A percentile compares a stretch with the other conserved stretches of the same genome.
phyloP scores from a whole-genome alignment of 1,140 invertebrate species.

The Thaumatotibia leucotreta region DNA sequence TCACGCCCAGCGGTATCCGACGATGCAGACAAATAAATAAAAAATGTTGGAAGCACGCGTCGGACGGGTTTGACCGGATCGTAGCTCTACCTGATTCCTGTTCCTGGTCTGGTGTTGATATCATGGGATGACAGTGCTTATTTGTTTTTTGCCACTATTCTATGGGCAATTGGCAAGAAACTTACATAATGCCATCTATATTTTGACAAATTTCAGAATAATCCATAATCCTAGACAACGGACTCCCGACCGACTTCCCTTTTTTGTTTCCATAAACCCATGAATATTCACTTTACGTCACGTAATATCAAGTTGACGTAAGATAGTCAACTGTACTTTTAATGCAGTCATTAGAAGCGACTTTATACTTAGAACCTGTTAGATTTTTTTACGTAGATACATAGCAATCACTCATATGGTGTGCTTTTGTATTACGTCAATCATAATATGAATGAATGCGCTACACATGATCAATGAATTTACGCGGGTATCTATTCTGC shows the following conservation, averaged over 20 bases:
- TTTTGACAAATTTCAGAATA: too few relatives aligned
- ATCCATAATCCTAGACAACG: too few relatives aligned
- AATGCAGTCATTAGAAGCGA: not conserved
- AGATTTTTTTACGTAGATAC: not conserved
- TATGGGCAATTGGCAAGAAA: not conserved
- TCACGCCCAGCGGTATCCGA: constrained; percentile 73
- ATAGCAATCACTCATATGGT: not conserved
- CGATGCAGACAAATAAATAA: constrained; percentile 76
- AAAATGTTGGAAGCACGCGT: constrained; percentile 75
- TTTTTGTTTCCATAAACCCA: too few relatives aligned
- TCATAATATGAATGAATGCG: not conserved
- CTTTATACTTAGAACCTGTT: constrained; percentile 3
- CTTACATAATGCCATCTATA: not conserved
- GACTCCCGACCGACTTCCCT: too few relatives aligned
- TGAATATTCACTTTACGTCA: too few relatives aligned
- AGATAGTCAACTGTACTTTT: not conserved
- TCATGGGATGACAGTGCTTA: constrained; percentile 39
- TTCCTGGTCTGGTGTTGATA: constrained; percentile 66
- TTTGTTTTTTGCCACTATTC: constrained; percentile 25
- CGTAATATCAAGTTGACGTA: not conserved
- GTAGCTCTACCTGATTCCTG: constrained; percentile 76
- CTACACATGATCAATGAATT: constrained; percentile 22
- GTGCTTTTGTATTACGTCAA: not conserved
- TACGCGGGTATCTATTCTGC: constrained; percentile 19
- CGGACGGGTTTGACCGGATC: constrained; percentile 74